Conservation (phyloP, 2,888 invertebrate species). For the Dinocampus coccinellae region DNA sequence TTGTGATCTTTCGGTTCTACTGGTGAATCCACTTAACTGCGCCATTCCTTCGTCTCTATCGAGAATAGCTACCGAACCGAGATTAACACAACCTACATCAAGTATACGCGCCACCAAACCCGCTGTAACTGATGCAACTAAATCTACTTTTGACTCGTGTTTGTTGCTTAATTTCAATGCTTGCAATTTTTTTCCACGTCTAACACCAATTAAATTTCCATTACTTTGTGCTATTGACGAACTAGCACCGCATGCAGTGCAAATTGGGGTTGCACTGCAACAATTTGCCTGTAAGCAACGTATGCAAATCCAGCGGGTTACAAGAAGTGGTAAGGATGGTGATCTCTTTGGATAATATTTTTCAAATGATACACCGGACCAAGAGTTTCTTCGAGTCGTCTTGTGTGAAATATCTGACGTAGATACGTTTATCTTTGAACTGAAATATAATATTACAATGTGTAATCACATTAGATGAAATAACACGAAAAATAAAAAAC, state of each 20-base stretch:
- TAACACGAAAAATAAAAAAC: background rate
- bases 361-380: conserved; percentile 53
- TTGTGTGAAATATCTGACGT: conserved; percentile 31
- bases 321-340: conserved; percentile 61
- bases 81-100: conserved; percentile 52
- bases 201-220: conserved; percentile 62
- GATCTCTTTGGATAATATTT: conserved; percentile 54
- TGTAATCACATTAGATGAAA: too few species aligned
- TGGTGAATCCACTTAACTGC: conserved; percentile 62
- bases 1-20: conserved; percentile 55
- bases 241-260: conserved; percentile 80
- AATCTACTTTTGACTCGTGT: conserved; percentile 49
- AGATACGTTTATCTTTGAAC: conserved; percentile 47
- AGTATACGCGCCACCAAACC: conserved; percentile 55
- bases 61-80: conserved; percentile 46
- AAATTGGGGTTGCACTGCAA: conserved; percentile 74
- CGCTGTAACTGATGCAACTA: conserved; percentile 51
- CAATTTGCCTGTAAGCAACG: conserved; percentile 83
- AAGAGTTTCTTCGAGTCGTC: conserved; percentile 57
- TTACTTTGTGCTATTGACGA: conserved; percentile 61
- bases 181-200: conserved; percentile 62
- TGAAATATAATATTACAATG: conserved; percentile 35
- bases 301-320: conserved; percentile 76
- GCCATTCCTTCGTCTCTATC: conserved; percentile 58
- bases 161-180: conserved; percentile 52